phyloP scores from a whole-genome alignment of 2,888 invertebrate species.

The Lacanobia oleracea region DNA sequence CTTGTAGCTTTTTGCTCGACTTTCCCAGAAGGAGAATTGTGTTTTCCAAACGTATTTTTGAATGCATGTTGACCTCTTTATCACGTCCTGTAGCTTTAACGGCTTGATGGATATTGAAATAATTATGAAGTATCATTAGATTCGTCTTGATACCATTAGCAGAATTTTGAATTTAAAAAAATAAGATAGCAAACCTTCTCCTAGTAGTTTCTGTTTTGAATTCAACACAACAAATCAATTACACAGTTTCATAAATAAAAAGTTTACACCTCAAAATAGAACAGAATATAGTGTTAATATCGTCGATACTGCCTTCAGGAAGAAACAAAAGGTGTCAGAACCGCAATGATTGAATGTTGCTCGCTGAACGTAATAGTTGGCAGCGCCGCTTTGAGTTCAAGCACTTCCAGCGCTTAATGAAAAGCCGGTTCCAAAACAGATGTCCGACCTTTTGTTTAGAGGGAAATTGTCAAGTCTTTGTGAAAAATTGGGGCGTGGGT shows the following conservation, averaged over 20 bases:
- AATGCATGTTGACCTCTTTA: neutral
- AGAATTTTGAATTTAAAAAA: neutral
- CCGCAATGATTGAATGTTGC: conserved; percentile 74
- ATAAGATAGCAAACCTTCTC: too few species aligned
- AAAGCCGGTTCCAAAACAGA: conserved; percentile 74
- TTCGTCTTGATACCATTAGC: neutral
- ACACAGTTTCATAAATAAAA: neutral
- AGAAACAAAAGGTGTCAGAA: conserved; percentile 70
- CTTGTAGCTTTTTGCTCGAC: neutral
- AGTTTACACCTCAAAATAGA: neutral
- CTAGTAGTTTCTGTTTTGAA: neutral
- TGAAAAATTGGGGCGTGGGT: conserved; percentile 66
- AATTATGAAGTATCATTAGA: neutral
- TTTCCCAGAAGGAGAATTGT: neutral
- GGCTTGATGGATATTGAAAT: neutral
- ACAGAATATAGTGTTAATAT: conserved; percentile 27
- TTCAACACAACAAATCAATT: neutral
- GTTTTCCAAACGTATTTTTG: neutral
- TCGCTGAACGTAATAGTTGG: conserved; percentile 73
- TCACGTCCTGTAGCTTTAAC: neutral
- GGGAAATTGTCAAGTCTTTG: conserved; percentile 69
- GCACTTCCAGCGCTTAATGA: conserved; percentile 73
- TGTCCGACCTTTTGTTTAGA: conserved; percentile 73
- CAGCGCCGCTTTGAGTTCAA: conserved; percentile 71
- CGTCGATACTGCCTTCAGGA: conserved; percentile 52